These are phyloP conservation scores for Drosophila littoralis DNA, from an alignment of 1,140 invertebrate genomes.

Conservation along the genomic window DNA sequence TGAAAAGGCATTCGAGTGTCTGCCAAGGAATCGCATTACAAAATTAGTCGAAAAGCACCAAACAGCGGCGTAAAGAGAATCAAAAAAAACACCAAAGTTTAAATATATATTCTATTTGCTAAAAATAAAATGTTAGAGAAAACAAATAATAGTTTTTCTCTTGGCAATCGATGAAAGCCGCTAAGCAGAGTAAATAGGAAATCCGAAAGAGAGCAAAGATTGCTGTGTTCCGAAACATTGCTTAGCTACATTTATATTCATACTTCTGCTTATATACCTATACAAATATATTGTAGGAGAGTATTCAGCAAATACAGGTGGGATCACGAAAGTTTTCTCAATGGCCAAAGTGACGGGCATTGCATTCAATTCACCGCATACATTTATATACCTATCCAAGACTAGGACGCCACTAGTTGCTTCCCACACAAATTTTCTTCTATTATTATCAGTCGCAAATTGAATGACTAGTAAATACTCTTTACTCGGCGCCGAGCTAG, in stretches of 20 bases:
- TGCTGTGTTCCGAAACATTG: not conserved
- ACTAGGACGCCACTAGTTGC: not conserved
- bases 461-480: not conserved
- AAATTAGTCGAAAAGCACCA: slow-evolving; percentile 1
- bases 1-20: slow-evolving; percentile 13
- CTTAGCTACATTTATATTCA: too few relatives aligned
- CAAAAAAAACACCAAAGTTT: slow-evolving; percentile 43
- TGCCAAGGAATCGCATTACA: slow-evolving; percentile 42
- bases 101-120: slow-evolving; percentile 41
- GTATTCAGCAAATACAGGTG: slow-evolving; percentile 32
- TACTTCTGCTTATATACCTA: not conserved
- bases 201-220: slow-evolving; percentile 18
- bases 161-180: slow-evolving; percentile 20
- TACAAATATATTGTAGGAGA: not conserved
- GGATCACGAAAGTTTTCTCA: not conserved
- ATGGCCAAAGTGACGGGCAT: too few relatives aligned
- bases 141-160: slow-evolving; percentile 30
- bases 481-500: too few relatives aligned
- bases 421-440: not conserved
- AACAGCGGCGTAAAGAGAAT: slow-evolving; percentile 23
- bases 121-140: slow-evolving; percentile 40
- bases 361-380: too few relatives aligned
- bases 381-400: not conserved
- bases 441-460: not conserved
- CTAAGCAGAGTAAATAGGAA: slow-evolving; percentile 16